Percentiles rank a stretch among this genome's conserved stretches.
Conservation (phyloP, 2,797 vertebrate species). For the Brachyrhaphis roseni region DNA sequence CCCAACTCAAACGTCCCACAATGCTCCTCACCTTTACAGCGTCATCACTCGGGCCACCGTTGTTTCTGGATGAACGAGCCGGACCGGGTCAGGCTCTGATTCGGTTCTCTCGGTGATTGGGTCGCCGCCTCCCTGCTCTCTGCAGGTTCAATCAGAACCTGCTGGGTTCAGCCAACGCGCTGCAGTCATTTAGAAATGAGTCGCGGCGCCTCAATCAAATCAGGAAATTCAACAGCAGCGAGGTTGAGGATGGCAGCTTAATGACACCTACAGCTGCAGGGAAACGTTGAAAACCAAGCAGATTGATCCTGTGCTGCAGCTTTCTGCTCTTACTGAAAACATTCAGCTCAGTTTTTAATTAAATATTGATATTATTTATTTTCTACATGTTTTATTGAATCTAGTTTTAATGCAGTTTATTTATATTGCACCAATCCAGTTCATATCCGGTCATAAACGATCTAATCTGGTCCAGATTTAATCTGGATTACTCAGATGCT, state of each 20-base stretch:
- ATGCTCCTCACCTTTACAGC: slow-evolving; percentile 4
- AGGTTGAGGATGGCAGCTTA: too few relatives aligned
- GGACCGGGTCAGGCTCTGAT: slow-evolving; percentile 17
- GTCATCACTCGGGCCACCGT: too few relatives aligned
- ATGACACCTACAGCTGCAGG: slow-evolving; percentile 7
- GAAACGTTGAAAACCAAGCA: too few relatives aligned
- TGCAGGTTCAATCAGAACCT: too few relatives aligned
- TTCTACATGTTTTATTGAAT: neutral
- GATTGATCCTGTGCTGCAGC: neutral
- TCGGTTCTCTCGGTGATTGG: slow-evolving; percentile 13
- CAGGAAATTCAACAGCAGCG: too few relatives aligned
- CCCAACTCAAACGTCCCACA: slow-evolving; percentile 12
- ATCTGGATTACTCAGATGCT: too few relatives aligned
- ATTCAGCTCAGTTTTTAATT: neutral
- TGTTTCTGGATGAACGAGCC: slow-evolving; percentile 31
- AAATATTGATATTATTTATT: neutral
- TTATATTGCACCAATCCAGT: too few relatives aligned
- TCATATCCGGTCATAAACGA: too few relatives aligned
- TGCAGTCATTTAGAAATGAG: too few relatives aligned
- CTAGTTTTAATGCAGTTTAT: neutral
- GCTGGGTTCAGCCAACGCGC: too few relatives aligned
- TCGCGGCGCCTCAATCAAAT: too few relatives aligned
- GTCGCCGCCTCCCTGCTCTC: slow-evolving; percentile 5
- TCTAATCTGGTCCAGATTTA: neutral
- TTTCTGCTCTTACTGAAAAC: too few relatives aligned